These are phyloP conservation scores for Esox niger DNA, from an alignment of 2,113 vertebrate species.

Conservation along the genomic window DNA sequence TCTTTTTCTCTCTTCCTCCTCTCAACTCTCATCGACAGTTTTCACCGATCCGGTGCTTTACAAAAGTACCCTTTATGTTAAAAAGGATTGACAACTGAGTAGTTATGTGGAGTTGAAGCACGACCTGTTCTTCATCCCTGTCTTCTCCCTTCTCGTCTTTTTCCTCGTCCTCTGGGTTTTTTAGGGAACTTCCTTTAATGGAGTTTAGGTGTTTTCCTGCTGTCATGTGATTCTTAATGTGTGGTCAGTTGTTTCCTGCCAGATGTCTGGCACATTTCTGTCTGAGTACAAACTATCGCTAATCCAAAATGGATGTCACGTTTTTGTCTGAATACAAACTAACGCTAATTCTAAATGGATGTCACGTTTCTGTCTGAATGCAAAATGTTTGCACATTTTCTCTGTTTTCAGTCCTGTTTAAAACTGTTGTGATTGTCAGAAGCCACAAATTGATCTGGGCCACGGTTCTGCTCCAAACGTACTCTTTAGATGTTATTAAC, in stretches of 20 bases:
- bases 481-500: constrained; percentile 32
- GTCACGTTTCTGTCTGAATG: constrained; percentile 48
- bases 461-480: constrained; percentile 6
- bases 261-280: too few species aligned
- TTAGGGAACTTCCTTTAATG: constrained; percentile 3
- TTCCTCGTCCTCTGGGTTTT: background rate
- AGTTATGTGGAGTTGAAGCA: too few species aligned
- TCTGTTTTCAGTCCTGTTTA: constrained; percentile 53
- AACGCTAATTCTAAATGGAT: too few species aligned
- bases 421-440: constrained; percentile 57
- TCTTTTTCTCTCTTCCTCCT: too few species aligned
- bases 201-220: constrained; percentile 44
- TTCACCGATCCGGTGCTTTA: too few species aligned
- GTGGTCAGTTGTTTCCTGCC: constrained; percentile 38
- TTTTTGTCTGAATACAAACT: constrained; percentile 53
- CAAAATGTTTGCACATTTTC: constrained; percentile 57
- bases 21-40: too few species aligned
- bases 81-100: too few species aligned
- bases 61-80: too few species aligned
- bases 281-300: too few species aligned
- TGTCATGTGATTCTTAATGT: constrained; percentile 49
- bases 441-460: constrained; percentile 34
- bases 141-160: background rate
- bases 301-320: too few species aligned
- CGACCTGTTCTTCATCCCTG: too few species aligned